Evolutionary conservation across 2,888 invertebrate species (phyloP).

Genomic region (Xestobium rufovillosum): DNA sequence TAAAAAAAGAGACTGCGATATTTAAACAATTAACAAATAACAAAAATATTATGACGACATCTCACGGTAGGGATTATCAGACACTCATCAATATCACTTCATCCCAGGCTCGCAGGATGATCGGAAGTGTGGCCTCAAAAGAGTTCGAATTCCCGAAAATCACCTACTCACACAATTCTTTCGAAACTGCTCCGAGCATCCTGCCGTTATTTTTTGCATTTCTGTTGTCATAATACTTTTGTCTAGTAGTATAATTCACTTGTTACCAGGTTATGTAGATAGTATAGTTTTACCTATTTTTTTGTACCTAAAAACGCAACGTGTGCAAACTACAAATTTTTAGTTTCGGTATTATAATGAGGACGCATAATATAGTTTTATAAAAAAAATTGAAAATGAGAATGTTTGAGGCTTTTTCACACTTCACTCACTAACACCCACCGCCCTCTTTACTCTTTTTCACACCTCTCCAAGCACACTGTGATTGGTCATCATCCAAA

Average conservation of each 20-base stretch:
- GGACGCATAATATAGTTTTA: slow-evolving; percentile 34
- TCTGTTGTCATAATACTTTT: slow-evolving; percentile 41
- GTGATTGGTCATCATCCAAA: slow-evolving; percentile 43
- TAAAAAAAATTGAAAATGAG: slow-evolving; percentile 24
- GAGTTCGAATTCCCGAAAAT: too few relatives aligned
- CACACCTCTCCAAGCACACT: slow-evolving; percentile 27
- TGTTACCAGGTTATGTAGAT: slow-evolving; percentile 41
- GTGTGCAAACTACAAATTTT: slow-evolving; percentile 8
- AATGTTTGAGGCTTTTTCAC: slow-evolving; percentile 35
- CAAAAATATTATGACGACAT: slow-evolving; percentile 43
- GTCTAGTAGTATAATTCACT: slow-evolving; percentile 37
- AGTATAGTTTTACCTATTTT: slow-evolving; percentile 40
- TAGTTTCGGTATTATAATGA: slow-evolving; percentile 7
- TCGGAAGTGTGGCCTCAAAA: too few relatives aligned
- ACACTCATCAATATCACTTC: too few relatives aligned
- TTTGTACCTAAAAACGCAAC: slow-evolving; percentile 36
- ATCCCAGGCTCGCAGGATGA: too few relatives aligned
- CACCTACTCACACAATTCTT: slow-evolving; percentile 14
- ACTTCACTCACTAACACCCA: slow-evolving; percentile 20
- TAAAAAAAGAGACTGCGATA: slow-evolving; percentile 46
- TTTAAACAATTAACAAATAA: slow-evolving; percentile 43
- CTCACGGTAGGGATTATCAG: too few relatives aligned
- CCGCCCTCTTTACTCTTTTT: slow-evolving; percentile 22
- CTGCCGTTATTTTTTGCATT: slow-evolving; percentile 23
- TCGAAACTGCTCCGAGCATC: neutral